Base-by-base conservation (phyloP, 2,113 vertebrate species). In the Chionis minor region DNA sequence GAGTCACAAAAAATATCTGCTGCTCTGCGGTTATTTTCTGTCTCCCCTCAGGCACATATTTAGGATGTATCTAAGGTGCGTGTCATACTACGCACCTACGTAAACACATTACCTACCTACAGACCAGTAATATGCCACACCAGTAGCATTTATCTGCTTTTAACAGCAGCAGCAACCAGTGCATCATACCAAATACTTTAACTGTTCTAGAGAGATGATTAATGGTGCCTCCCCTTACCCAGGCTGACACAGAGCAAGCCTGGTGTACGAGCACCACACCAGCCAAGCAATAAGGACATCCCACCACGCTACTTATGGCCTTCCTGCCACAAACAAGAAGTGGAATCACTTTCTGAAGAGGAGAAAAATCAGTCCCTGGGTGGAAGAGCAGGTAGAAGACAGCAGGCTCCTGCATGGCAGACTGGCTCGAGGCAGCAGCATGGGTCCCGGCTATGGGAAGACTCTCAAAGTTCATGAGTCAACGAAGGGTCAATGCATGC, bases 41-140 rank as follows among this genome's bases (percentile, higher is more conserved):
- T 66, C 69, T 77, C n/a, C 45, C 11, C 38, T 42, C 35, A 28
- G 42, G 21, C n/a, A 54, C 14, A 9, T 8, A 28, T 35, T 66
- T 54, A 80, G 33, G 42, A 33, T 51, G 8, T 27, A 55, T 38
- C 22, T 32, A 78, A 71, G 12, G 9, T 47, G 8, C 17, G 6
- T 54, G 42, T 19, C 26, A 2, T 33, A 33, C 51, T 70, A 42
- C 0, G 0, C 14, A 56, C 30, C 58, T 56, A 30, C 1, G 1
- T 7, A 67, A 33, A 11, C 13, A 6, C 7, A 47, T 51, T 49
- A 26, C 8, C 40, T n/a, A 28, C n/a, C 55, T 88, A 51, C 27
- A 63, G 65, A 56, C 38, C 62, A 65, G n/a, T 16, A n/a, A 23
- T 8, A 17, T 2, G 3, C 42, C 69, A 33, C 26, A 52, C 4